phyloP scores from a whole-genome alignment of 2,797 vertebrate species.

The Danio choprae region DNA sequence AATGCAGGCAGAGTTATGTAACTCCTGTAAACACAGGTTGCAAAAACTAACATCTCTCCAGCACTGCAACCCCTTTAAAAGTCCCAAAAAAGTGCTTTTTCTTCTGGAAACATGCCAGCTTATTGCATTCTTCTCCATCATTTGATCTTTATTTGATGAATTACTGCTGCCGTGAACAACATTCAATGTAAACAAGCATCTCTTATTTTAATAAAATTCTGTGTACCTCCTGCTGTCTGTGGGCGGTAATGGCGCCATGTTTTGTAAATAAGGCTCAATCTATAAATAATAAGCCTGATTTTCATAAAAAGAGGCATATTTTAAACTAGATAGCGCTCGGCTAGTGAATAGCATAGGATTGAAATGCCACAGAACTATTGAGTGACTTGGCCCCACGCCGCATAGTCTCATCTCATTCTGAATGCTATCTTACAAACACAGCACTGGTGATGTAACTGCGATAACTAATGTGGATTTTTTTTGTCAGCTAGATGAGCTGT shows the following conservation, averaged over 20 bases:
- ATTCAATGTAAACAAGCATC: slow-evolving; percentile 9
- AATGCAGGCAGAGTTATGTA: too few species aligned
- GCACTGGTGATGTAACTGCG: neutral
- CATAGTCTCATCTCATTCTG: slow-evolving; percentile 14
- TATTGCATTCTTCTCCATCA: slow-evolving; percentile 7
- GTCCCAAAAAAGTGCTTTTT: neutral
- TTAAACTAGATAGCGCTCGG: neutral
- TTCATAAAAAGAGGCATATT: slow-evolving; percentile 17
- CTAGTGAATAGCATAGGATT: neutral
- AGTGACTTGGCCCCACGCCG: neutral
- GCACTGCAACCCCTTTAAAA: neutral
- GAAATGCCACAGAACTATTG: neutral
- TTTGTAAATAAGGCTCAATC: slow-evolving; percentile 18
- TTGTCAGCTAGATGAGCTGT: slow-evolving; percentile 22
- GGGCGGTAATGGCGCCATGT: neutral
- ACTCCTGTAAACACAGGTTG: too few species aligned
- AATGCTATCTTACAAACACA: slow-evolving; percentile 27
- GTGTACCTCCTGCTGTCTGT: slow-evolving; percentile 18
- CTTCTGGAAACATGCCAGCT: neutral
- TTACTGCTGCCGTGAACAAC: neutral
- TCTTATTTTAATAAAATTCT: slow-evolving; percentile 16
- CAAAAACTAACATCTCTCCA: neutral
- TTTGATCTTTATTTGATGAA: neutral
- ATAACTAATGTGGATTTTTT: slow-evolving; percentile 25
- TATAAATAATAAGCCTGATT: slow-evolving; percentile 25